Conservation (phyloP, 2,113 vertebrate species). For the Nicator chloris region DNA sequence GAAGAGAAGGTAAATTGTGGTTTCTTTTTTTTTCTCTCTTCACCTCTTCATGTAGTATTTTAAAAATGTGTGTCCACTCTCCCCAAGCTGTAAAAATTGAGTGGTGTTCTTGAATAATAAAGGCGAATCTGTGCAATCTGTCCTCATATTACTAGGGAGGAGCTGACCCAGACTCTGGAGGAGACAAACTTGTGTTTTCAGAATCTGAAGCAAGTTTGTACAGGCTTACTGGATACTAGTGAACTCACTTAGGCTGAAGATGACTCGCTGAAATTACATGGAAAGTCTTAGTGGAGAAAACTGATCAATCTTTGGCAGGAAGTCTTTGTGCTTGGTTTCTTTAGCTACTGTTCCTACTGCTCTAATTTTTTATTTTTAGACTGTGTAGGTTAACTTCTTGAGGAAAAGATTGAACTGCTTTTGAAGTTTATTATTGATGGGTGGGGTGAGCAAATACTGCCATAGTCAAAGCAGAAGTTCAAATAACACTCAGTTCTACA, state of each 20-base stretch:
- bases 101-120: background rate
- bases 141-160: background rate
- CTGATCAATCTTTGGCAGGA: background rate
- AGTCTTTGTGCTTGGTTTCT: background rate
- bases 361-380: background rate
- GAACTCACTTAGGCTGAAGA: background rate
- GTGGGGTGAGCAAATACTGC: background rate
- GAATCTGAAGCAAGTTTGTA: background rate
- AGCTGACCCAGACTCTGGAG: background rate
- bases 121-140: background rate
- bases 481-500: background rate
- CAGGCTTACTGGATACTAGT: background rate
- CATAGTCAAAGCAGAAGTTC: background rate
- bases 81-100: background rate
- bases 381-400: background rate
- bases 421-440: background rate
- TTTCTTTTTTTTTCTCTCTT: background rate
- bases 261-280: background rate
- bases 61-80: background rate
- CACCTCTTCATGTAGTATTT: background rate
- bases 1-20: constrained; percentile 90
- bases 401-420: background rate
- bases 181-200: background rate
- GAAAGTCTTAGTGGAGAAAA: background rate
- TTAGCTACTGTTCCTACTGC: background rate